Base-by-base conservation (phyloP, 2,888 invertebrate genomes). In the Gortyna flavago region DNA sequence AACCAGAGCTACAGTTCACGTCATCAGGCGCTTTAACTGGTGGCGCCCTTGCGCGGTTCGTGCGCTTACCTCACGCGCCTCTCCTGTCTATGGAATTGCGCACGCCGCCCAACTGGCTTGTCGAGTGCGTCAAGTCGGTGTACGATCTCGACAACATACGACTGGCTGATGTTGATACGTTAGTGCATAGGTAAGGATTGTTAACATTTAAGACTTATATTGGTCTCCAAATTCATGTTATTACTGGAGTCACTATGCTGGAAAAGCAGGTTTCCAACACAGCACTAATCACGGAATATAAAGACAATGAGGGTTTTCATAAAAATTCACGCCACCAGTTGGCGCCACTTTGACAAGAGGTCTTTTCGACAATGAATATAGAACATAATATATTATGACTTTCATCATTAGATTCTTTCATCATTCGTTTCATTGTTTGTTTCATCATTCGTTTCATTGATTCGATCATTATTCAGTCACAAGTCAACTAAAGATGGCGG, bases 81-180 rank as follows among this genome's bases (percentile, higher is more conserved):
- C 96, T 99, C 66, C 97, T 99, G 68, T 99, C 99, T 0, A 98
- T 97, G 93, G 96, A 97, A 75, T 91, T 97, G 87, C 97, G 98
- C 89, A 98, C 99, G 25, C 99, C 99, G 21, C 99, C 99, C 93
- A 99, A 99, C 95, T 99, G 99, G 99, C 97, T 99, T 89, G 99
- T 99, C 13, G 99, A 99, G 96, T 98, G 99, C 83, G 98, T 99
- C 71, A 97, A 98, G 87, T 99, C 99, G 9, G 98, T 99, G 0
- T 99, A 99, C 94, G 99, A 99, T 96, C 97, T 99, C 89, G 99
- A 99, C 93, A 99, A 99, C 92, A 99, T 99, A 81, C 98, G 99
- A 80, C 96, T 99, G 83, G 98, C 99, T 83, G 99, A 99, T 93
- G 99, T 99, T 18, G 98, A 98, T 64, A 98, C 98, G 48, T 97